Percentiles rank a stretch among this genome's conserved stretches.
These are phyloP conservation scores for crab-eating macaque (Macaca fascicularis) DNA, from an alignment of 2,113 vertebrate genomes.

Conservation along the genomic window T2T-MFA8v1.1 NC_088390.1:56710001-56710500, in stretches of 20 bases:
- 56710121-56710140: background rate
- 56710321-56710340: background rate
- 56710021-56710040: background rate
- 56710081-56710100: background rate
- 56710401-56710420: background rate
- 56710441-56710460: background rate
- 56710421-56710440: background rate
- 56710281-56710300: background rate
- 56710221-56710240: background rate
- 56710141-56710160: background rate
- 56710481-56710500: background rate
- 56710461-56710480: background rate
- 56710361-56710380: no score
- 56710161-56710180: background rate
- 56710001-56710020: background rate
- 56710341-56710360: background rate
- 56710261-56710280: background rate
- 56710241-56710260: background rate
- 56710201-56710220: background rate
- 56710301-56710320: background rate
- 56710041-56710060: background rate
- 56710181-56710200: background rate
- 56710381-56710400: background rate
- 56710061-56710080: background rate
- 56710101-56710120: background rate